These are phyloP conservation scores for Myanophis thanlyinensis DNA, from an alignment of 2,113 vertebrate genomes.

Conservation along the genomic window DNA sequence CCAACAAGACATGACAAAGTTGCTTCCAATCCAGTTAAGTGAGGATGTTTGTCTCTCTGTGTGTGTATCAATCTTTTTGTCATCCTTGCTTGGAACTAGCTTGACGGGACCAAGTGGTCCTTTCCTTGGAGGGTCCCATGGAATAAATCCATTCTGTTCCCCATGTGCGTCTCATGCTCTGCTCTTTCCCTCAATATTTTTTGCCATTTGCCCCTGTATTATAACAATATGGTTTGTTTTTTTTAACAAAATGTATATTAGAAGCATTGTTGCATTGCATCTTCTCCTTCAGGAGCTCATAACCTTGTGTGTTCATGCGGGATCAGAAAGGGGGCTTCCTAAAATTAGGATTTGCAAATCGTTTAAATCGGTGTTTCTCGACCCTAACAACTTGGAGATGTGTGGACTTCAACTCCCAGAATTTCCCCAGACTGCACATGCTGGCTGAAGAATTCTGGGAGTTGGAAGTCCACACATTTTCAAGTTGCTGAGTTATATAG, in stretches of 20 bases:
- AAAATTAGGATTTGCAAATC: neutral
- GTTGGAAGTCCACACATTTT: neutral
- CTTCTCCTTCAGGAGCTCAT: slow-evolving; percentile 5
- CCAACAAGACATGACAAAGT: neutral
- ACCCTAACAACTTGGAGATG: neutral
- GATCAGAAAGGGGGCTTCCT: neutral
- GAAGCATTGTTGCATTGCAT: slow-evolving; percentile 15
- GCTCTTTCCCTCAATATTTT: neutral
- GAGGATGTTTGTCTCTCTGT: neutral
- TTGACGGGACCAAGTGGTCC: neutral
- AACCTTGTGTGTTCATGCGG: fast-evolving
- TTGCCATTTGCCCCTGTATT: neutral
- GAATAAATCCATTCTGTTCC: neutral
- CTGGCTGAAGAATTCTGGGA: neutral
- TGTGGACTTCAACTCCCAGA: neutral
- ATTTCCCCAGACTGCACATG: neutral
- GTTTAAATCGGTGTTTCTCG: neutral
- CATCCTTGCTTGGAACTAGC: neutral
- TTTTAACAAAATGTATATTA: neutral
- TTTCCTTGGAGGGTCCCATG: fast-evolving
- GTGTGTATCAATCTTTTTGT: neutral
- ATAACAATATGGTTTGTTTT: neutral
- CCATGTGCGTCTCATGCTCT: neutral
- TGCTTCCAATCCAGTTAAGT: fast-evolving
- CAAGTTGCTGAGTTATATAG: neutral